A percentile compares a stretch with the other conserved stretches of the same genome.
These are phyloP conservation scores for Threskiornis aethiopicus DNA, from an alignment of 2,797 vertebrate species.

Conservation along the genomic window DNA sequence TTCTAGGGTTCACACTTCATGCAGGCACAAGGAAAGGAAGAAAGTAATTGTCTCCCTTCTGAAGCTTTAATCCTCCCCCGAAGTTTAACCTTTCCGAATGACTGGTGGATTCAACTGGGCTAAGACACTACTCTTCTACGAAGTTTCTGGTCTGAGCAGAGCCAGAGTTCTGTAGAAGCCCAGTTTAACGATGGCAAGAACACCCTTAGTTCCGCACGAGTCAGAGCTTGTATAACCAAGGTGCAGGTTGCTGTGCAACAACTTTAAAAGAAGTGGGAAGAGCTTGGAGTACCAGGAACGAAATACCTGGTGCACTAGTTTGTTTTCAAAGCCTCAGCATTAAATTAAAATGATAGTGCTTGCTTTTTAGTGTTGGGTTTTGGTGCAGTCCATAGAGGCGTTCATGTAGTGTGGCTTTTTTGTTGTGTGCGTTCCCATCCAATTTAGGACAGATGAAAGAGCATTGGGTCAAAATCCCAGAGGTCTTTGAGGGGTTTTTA, in stretches of 20 bases:
- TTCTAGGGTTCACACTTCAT: not conserved
- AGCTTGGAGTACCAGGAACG: not conserved
- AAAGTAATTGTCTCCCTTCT: not conserved
- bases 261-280: not conserved
- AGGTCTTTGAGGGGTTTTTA: not conserved
- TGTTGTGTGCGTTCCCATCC: not conserved
- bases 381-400: not conserved
- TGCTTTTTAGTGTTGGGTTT: not conserved
- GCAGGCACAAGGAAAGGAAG: not conserved
- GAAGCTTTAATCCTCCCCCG: not conserved
- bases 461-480: not conserved
- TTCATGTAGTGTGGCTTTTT: not conserved
- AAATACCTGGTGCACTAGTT: not conserved
- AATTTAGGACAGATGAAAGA: not conserved
- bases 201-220: not conserved
- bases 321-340: not conserved
- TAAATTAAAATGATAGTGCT: not conserved
- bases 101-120: not conserved
- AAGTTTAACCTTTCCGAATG: not conserved
- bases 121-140: not conserved
- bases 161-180: not conserved
- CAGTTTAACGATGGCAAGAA: not conserved
- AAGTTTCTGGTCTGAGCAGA: not conserved
- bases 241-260: not conserved
- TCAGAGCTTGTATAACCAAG: constrained; percentile 6